These are phyloP conservation scores for Sprattus sprattus DNA, from an alignment of 2,113 vertebrate species.

Conservation along the genomic window DNA sequence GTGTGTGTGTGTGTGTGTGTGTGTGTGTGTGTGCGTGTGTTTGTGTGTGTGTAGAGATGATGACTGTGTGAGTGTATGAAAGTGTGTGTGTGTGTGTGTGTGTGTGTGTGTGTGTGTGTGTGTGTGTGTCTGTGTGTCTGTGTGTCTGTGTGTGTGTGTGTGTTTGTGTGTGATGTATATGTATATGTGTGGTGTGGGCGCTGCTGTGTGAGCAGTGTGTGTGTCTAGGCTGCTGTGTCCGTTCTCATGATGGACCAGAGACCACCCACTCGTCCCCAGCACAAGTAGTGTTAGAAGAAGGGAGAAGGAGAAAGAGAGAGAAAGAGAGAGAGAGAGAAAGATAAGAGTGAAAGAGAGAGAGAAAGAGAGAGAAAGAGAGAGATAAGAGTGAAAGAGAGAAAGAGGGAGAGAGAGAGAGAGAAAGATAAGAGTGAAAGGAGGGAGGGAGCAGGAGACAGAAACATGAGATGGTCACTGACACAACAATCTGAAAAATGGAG, in stretches of 20 bases:
- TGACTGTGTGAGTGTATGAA: neutral
- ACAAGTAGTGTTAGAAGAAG: neutral
- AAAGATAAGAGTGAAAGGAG: neutral
- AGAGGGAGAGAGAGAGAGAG: neutral
- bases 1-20: slow-evolving; percentile 46
- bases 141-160: neutral
- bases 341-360: neutral
- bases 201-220: neutral
- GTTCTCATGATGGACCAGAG: neutral
- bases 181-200: neutral
- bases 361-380: neutral
- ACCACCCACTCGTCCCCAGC: neutral
- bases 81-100: too few relatives aligned
- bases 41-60: neutral
- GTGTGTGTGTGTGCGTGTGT: neutral
- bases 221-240: neutral
- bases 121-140: neutral
- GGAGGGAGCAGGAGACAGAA: neutral
- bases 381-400: neutral
- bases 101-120: neutral
- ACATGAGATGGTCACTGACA: neutral
- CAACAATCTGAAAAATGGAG: neutral
- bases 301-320: neutral
- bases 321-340: neutral
- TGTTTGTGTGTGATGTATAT: neutral